Conservation (phyloP, 2,797 vertebrate genomes). For the Pristis pectinata region DNA sequence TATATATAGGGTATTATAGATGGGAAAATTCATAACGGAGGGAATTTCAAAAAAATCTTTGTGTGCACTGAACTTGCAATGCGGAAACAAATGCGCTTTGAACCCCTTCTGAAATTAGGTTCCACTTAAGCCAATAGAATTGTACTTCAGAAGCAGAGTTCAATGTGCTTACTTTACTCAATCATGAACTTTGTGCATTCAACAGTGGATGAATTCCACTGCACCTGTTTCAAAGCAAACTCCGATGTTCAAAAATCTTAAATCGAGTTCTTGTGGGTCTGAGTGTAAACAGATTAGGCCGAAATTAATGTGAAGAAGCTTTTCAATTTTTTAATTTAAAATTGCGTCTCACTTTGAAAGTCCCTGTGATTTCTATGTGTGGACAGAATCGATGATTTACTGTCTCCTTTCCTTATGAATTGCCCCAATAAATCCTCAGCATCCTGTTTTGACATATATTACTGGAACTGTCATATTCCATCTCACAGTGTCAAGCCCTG, state of each 20-base stretch:
- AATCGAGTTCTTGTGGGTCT: background rate
- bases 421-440: background rate
- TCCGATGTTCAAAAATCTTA: background rate
- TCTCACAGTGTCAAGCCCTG: background rate
- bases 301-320: background rate
- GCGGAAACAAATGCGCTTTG: too few species aligned
- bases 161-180: too few species aligned
- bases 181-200: too few species aligned
- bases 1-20: background rate
- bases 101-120: too few species aligned
- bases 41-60: background rate
- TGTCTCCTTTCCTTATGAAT: background rate
- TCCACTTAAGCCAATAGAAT: too few species aligned
- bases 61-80: too few species aligned
- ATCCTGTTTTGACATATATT: slow-evolving; percentile 2
- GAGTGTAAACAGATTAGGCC: background rate
- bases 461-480: background rate
- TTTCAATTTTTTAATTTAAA: background rate
- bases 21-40: background rate
- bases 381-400: background rate
- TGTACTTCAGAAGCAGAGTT: too few species aligned
- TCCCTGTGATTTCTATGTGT: background rate
- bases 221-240: background rate
- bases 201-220: background rate
- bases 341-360: background rate